Base-by-base conservation (phyloP, 2,888 invertebrate genomes). In the Steinernema hermaphroditum region DNA sequence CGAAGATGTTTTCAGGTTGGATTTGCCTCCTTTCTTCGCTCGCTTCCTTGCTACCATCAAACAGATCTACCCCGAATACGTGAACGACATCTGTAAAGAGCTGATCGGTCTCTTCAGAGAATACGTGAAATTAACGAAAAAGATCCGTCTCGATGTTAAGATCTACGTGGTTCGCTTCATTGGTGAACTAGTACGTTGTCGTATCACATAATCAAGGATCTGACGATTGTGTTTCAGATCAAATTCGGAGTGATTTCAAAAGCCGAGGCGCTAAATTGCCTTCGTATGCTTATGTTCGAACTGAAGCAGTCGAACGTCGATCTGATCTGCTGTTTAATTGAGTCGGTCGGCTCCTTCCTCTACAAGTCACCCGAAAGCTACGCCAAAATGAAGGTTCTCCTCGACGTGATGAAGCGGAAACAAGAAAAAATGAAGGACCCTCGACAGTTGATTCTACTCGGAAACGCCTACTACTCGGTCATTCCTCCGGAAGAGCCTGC, bases 401-500 rank as follows among this genome's bases (percentile, higher is more conserved):
- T 85, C 68, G 80, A 82, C 41, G 85, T 85, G 19, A 77, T 85
- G 70, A 73, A 76, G 70, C 75, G 74, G 34, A 82, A 82, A 72
- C 70, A 79, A 43, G 81, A 80, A 22, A 70, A 79, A 54, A 27
- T 81, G 69, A 85, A 85, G 73, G 85, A 85, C 72, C 72, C 76
- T 0, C 62, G 85, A 50, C 82, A 83, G 32, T 73, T 84, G 85
- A 81, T 83, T 77, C 75, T 85, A 16, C 78, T 85, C 32, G 85
- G 84, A 54, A 85, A 84, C 71, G 83, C 85, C 9, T 85, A 84
- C 71, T 85, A 79, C 74, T 75, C 81, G 14, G 83, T 83, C 16
- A 73, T 85, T 50, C 85, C 85, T 12, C 79, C 83, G 22, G 83
- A 83, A 54, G 80, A 81, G 29, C 72, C 77, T 27, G 72, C 73